Evolutionary conservation across 2,888 invertebrate species (phyloP).

Genomic region (Andrena hattorfiana): DNA sequence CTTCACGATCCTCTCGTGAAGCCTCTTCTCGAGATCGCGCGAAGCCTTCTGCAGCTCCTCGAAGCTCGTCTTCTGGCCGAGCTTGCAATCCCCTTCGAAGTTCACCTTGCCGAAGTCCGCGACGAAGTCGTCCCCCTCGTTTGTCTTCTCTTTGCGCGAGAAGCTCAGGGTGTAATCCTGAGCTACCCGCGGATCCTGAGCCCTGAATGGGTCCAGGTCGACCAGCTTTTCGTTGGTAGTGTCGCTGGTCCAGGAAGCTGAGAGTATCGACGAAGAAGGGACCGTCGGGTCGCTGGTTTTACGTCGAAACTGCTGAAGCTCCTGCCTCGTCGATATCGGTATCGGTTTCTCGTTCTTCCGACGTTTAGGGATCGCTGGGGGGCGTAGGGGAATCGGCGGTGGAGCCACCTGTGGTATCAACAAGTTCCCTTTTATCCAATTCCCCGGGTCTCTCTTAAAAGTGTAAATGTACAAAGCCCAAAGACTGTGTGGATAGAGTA

Average conservation of each 20-base stretch:
- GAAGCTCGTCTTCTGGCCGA: conserved; percentile 67
- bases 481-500: too few species aligned
- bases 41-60: conserved; percentile 79
- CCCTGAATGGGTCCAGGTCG: conserved; percentile 69
- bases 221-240: conserved; percentile 74
- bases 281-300: conserved; percentile 83
- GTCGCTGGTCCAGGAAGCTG: conserved; percentile 57
- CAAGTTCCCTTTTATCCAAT: conserved; percentile 37
- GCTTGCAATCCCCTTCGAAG: conserved; percentile 68
- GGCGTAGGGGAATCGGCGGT: conserved; percentile 85
- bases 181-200: conserved; percentile 1
- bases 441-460: too few species aligned
- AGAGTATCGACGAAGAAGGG: conserved; percentile 63
- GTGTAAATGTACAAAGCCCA: too few species aligned
- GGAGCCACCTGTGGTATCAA: conserved; percentile 79
- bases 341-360: conserved; percentile 81
- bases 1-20: conserved; percentile 77
- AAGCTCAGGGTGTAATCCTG: conserved; percentile 55
- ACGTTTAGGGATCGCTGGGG: conserved; percentile 86
- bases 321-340: conserved; percentile 63
- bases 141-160: conserved; percentile 38
- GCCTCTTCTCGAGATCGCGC: conserved; percentile 79
- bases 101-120: conserved; percentile 67
- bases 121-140: conserved; percentile 59
- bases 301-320: conserved; percentile 51